Percentiles rank a stretch among this genome's conserved stretches.
Conservation (phyloP, 2,797 vertebrate species). For the Phoxinus dragarum region DNA sequence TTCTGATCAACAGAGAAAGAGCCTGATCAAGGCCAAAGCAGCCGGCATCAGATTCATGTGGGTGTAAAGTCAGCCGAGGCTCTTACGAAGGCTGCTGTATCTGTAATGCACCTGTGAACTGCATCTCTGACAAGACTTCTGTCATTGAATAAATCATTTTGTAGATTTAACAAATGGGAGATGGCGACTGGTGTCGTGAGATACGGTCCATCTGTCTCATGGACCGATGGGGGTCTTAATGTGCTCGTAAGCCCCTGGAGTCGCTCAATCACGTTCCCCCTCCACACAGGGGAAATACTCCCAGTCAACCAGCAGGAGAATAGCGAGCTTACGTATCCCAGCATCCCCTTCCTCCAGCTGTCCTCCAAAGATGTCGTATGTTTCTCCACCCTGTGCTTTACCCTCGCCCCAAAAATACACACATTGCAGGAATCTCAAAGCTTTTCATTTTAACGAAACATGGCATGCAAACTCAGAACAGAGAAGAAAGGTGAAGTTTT, state of each 20-base stretch:
- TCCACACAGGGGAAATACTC: slow-evolving; percentile 7
- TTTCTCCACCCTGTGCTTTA: slow-evolving; percentile 25
- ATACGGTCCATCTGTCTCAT: slow-evolving; percentile 27
- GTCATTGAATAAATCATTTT: slow-evolving; percentile 5
- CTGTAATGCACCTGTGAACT: slow-evolving; percentile 3
- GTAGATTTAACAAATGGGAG: neutral
- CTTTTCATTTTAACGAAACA: slow-evolving; percentile 10
- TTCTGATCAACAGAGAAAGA: slow-evolving; percentile 20
- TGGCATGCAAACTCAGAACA: neutral
- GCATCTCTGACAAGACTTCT: neutral
- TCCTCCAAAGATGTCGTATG: slow-evolving; percentile 30
- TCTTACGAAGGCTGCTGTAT: neutral
- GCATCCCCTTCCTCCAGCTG: slow-evolving; percentile 48
- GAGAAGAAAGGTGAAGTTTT: neutral
- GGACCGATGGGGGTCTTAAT: slow-evolving; percentile 4
- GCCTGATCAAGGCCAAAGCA: slow-evolving; percentile 7
- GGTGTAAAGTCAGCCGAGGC: neutral
- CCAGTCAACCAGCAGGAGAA: slow-evolving; percentile 11
- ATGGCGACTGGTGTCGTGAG: neutral
- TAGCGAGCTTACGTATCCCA: neutral
- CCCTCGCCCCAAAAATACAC: slow-evolving; percentile 30
- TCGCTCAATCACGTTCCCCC: slow-evolving; percentile 24
- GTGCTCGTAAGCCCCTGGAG: neutral
- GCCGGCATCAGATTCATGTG: neutral
- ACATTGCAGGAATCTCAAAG: slow-evolving; percentile 36